Evolutionary conservation across 2,113 vertebrate species (phyloP), one percentile per base, ranked within the genome.

Genomic region (Cyanoliseus patagonus): DNA sequence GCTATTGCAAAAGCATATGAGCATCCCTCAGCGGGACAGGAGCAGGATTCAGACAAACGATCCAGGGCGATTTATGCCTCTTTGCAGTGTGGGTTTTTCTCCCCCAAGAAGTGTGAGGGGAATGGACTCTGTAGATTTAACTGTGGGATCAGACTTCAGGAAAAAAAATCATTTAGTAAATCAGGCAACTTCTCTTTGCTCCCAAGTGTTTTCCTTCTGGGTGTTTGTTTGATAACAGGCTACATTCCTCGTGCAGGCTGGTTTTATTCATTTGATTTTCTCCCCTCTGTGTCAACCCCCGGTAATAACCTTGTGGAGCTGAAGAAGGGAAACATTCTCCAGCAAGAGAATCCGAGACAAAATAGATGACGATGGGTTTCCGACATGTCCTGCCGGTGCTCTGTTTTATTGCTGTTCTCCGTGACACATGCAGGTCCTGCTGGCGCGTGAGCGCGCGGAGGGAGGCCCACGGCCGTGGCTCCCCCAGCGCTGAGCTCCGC

Each of bases 1-100:
- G 77, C 87, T 66, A 95, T 94, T 94, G 82, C 77, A 97, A 96
- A 95, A 95, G 94, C 88, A 95, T 63, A 37, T 96, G 94, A 95
- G 72, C 28, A 7, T 80, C 85, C 78, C 23, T 28, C 49, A 39
- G 15, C 7, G 8, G 83, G 86, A 88, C 92, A 77, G 87, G 31
- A 75, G 90, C 73, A 22, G 64, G 37, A 20, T 5, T 66, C 85
- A 91, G 84, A 93, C 80, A 90, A 76, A 94, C 44, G 78, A 73
- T 52, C 78, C 55, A 3, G 44, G 24, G 42, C 13, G 13, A 91
- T 94, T 96, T 92, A 85, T 82, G 64, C 55, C 66, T 82, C 80
- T 77, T 22, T 86, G 73, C 86, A 47, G 35, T 7, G 35, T 69
- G 83, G 33, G 39, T 10, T 78, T 64, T 77, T 23, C 28, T 61